Conservation (phyloP, 2,888 invertebrate species). For the Plagiodera versicolora region DNA sequence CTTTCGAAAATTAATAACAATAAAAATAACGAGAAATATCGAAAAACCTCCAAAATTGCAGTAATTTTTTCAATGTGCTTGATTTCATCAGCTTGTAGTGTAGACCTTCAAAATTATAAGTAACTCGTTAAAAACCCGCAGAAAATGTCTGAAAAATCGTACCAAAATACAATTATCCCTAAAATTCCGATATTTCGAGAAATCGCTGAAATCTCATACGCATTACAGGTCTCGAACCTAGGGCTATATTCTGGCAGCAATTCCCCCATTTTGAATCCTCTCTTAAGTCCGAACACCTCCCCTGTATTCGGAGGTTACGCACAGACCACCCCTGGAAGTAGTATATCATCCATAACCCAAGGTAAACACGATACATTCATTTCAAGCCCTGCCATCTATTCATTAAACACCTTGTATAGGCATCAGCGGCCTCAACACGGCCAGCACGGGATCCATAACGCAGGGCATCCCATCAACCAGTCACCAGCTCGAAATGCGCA, state of each 20-base stretch:
- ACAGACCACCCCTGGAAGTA: slow-evolving; percentile 44
- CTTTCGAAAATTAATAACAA: too few species aligned
- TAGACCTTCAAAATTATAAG: too few species aligned
- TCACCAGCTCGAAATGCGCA: slow-evolving; percentile 47
- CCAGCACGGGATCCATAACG: slow-evolving; percentile 68
- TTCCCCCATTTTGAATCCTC: slow-evolving; percentile 47
- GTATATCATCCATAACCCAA: slow-evolving; percentile 62
- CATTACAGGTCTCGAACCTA: slow-evolving; percentile 41
- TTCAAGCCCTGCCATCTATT: too few species aligned
- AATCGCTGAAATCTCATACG: neutral
- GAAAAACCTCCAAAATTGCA: too few species aligned
- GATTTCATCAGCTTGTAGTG: too few species aligned
- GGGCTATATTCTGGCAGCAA: slow-evolving; percentile 45
- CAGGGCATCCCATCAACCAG: slow-evolving; percentile 66
- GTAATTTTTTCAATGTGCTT: too few species aligned
- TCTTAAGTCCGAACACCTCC: slow-evolving; percentile 46
- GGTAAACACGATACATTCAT: too few species aligned
- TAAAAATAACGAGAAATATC: too few species aligned
- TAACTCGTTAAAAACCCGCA: too few species aligned
- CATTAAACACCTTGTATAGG: slow-evolving; percentile 52
- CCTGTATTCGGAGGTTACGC: slow-evolving; percentile 47
- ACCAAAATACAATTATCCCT: too few species aligned
- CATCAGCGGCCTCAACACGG: slow-evolving; percentile 71
- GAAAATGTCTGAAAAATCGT: too few species aligned
- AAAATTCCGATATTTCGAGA: too few species aligned